Evolutionary conservation across 2,113 vertebrate species (phyloP).

Genomic region (Sander vitreus): DNA sequence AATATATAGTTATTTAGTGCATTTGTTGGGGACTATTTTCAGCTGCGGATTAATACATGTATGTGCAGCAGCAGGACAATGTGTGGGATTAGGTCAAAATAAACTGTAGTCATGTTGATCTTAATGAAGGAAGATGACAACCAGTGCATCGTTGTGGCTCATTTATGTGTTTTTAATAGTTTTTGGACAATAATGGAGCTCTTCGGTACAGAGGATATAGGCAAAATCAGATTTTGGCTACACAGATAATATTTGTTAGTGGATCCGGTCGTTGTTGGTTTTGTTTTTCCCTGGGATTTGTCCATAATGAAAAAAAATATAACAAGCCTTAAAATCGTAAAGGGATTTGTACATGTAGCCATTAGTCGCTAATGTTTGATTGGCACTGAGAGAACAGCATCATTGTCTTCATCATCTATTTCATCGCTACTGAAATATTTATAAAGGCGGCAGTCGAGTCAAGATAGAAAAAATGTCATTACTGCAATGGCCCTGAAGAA

Average conservation of each 20-base stretch:
- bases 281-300: background rate
- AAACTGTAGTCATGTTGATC: background rate
- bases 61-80: background rate
- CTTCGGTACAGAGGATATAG: background rate
- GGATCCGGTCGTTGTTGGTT: background rate
- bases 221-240: background rate
- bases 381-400: no score
- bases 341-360: background rate
- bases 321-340: background rate
- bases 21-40: no score
- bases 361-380: no score
- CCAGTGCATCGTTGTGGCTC: background rate
- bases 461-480: background rate
- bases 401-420: background rate
- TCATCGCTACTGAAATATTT: background rate
- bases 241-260: background rate
- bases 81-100: background rate
- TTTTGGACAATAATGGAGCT: background rate
- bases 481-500: background rate
- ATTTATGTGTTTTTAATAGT: background rate
- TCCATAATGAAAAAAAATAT: no score
- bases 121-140: background rate
- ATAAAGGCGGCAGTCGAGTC: no score
- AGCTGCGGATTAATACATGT: background rate
- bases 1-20: background rate